Base-by-base conservation (phyloP, 2,888 invertebrate genomes). In the Phragmatobia fuliginosa region DNA sequence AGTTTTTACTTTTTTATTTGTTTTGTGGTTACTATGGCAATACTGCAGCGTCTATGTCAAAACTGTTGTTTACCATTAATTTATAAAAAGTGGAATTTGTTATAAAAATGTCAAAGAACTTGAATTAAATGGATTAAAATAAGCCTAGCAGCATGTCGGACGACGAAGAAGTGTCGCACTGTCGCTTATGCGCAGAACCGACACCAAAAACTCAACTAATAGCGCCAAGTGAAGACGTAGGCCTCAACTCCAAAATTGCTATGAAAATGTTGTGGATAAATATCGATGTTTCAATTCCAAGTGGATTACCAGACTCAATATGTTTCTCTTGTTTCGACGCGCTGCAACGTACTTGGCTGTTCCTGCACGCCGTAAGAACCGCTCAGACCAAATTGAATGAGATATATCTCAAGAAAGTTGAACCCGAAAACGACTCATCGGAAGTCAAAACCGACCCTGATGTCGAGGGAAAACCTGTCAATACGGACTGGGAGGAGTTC, bases 221-320 rank as follows among this genome's bases (percentile, higher is more conserved):
- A 83, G 83, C 89, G 0, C 84, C 90, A 0, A 90, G 91, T 31
- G 92, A 92, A 77, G 92, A 92, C 64, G 93, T 90, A 8, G 92
- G 91, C 1, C 71, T 89, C 0, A 88, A 85, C 63, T 92, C 92
- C 0, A 93, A 93, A 79, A 87, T 94, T 28, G 78, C 86, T 2
- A 87, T 85, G 2, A 95, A 95, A 87, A 89, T 94, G 88, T 83
- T 84, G 4, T 94, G 94, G 94, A 93, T 95, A 78, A 95, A 94
- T 78, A 86, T 95, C 58, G 91, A 94, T 80, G 80, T 93, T 78
- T 84, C 89, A 36, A 61, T 83, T 11, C 75, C 85, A 16, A 86
- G 85, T 76, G 70, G 71, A 10, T 87, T 94, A 32, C 95, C 95
- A 6, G 91, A 87, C 28, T 88, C 91, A 3, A 94, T 94, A 73